Evolutionary conservation across 2,113 vertebrate genomes (phyloP), one percentile per base, ranked within the genome.

Genomic region (Cnemophilus loriae): DNA sequence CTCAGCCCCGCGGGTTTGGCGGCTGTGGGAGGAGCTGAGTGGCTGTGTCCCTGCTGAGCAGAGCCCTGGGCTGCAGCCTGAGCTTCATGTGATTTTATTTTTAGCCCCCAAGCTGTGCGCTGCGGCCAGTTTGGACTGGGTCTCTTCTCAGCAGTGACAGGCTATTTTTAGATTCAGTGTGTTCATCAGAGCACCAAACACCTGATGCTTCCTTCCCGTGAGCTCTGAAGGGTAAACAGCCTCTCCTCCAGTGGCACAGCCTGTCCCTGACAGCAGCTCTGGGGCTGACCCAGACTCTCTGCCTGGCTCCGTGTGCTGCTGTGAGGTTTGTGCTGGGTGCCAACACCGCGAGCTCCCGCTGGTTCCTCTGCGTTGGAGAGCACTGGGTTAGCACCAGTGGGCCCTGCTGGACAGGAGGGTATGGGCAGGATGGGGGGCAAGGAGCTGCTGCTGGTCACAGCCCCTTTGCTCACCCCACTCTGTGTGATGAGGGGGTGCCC

Each of bases 311-410:
- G 0, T 5, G 27, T 53, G 44, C 63, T 3, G 10, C 55, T 37
- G 6, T 22, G 37, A 56, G 24, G 69, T 17, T 53, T 7, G 2
- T 81, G 56, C 61, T 8, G 10, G 13, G 27, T 20, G 61, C 76
- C 39, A 44, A 1, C 60, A 33, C 22, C 0, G 0, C 0, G 0
- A 53, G 65, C 53, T 63, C 22, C 33, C 0, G 0, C 39, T 60
- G 71, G 1, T 65, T 50, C 18, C 33, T 50, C 49, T 4, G 3
- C 6, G 1, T 0, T 5, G 1, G 61, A 35, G 67, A 56, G 24
- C 16, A 0, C 20, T 1, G 5, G 10, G 13, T 33, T 32, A 23
- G 53, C 9, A 1, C 4, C 4, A 20, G 8, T 35, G 30, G 33
- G 41, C 16, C 22, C 37, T 5, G 3, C 21, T 19, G 47, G 75